phyloP scores from a whole-genome alignment of 2,113 vertebrate species.

The Nothobranchius furzeri region DNA sequence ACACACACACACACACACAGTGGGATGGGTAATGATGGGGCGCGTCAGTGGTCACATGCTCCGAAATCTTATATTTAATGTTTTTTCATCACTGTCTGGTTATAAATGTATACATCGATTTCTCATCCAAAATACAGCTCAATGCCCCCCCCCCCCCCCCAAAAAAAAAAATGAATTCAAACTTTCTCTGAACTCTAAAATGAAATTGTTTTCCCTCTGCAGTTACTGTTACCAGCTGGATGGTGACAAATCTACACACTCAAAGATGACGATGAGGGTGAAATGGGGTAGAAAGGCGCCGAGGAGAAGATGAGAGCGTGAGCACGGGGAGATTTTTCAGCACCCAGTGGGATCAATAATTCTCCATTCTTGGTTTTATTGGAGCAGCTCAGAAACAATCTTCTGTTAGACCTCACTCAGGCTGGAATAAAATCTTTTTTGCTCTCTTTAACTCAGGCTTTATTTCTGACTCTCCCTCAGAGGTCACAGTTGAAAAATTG shows the following conservation, averaged over 20 bases:
- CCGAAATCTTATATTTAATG: conserved; percentile 50
- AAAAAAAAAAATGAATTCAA: conserved; percentile 10
- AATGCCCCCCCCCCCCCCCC: conserved; percentile 13
- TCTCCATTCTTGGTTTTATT: conserved; percentile 63
- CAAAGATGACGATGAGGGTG: conserved; percentile 32
- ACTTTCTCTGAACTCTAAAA: conserved; percentile 39
- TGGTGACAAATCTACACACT: conserved; percentile 25
- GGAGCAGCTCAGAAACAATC: conserved; percentile 58
- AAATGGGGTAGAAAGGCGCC: conserved; percentile 27
- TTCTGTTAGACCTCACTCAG: conserved; percentile 43
- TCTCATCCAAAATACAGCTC: conserved; percentile 45
- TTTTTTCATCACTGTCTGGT: conserved; percentile 61
- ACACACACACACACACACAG: conserved; percentile 2
- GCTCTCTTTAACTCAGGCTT: conserved; percentile 16
- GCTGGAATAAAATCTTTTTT: conserved; percentile 40
- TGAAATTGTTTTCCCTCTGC: conserved; percentile 35
- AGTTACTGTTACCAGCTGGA: conserved; percentile 40
- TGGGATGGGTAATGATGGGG: conserved; percentile 30
- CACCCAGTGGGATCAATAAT: conserved; percentile 62
- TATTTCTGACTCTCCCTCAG: conserved; percentile 20
- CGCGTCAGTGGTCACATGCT: conserved; percentile 28
- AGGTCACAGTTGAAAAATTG: conserved; percentile 10
- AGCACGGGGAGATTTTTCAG: conserved; percentile 47
- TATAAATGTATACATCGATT: conserved; percentile 72
- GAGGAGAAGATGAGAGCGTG: conserved; percentile 34